Base-by-base conservation (phyloP, 1,140 invertebrate genomes). In the Cotesia vestalis region DNA sequence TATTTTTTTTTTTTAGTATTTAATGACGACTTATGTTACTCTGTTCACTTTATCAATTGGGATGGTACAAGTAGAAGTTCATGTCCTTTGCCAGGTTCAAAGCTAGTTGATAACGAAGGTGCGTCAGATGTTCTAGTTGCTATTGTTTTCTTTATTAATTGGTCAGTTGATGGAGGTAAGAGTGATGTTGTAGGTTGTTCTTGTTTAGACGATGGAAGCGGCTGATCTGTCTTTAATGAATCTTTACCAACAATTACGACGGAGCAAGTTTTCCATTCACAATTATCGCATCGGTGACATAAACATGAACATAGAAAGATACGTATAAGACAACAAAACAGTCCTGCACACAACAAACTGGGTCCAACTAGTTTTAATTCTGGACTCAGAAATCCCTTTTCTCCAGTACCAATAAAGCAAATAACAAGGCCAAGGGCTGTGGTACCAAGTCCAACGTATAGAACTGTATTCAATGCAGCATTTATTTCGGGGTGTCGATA, bases 371-470 rank as follows among this genome's bases (percentile, higher is more conserved):
- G 89, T 68, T 93, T 90, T 61, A 96, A 86, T 82, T 95, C 94
- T 53, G 92, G 89, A 62, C 94, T 95, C 85, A 94, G 93, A 89
- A 96, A 96, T 77, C 94, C 94, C 86, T 95, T 94, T 84, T 96
- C 94, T 73, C 94, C 94, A 63, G 94, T 94, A 74, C 94, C 94
- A 34, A 96, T 94, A 86, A 95, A 95, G 75, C 94, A 94, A 72
- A 95, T 94, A 73, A 95, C 92, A 68, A 94, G 89, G 14, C 94
- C 94, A 57, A 95, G 88, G 4, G 94, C 92, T 35, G 94, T 91
- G 8, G 92, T 94, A 55, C 92, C 93, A 46, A 96, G 88, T n/a
- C 94, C 94, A 11, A 94, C 92, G 83, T 95, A 95, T 5, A 96
- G 89, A 63, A 95, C 90, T 34, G 91, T 91, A 79, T 93, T 93